Evolutionary conservation across 2,797 vertebrate genomes (phyloP), one percentile per base, ranked within the genome.

Genomic region (Acanthurus lineatus): DNA sequence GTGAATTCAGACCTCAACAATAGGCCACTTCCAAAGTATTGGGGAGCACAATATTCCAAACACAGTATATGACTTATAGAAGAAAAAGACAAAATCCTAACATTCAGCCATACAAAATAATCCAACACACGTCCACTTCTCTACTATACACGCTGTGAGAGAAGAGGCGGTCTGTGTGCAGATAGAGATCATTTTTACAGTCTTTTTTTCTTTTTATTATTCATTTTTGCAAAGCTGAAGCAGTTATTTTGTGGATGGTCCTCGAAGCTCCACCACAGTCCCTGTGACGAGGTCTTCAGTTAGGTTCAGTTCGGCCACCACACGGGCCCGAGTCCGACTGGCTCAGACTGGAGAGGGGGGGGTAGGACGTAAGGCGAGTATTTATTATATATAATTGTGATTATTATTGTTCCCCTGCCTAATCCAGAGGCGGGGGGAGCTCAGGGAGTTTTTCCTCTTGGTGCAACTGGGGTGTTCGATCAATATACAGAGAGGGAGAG

Each of bases 211-310:
- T 32, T 38, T 19, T 52, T 85, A 82, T 82, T 85, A 84, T 86
- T 91, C 32, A 58, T 92, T 93, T 93, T 94, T 94, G 93, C 93
- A 93, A 94, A 95, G 93, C 94, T 93, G 84, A 94, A 95, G 94
- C 92, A 89, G 88, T 94, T 90, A 85, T 92, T 91, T 87, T 14
- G 77, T 82, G 84, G 79, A 93, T 92, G 93, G 88, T 94, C 94
- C 93, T 93, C 82, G 38, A 84, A 90, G 85, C 79, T 85, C 77
- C 76, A 85, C 82, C 80, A 86, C 83, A 66, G 79, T 86, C 88
- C 88, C 86, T 88, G 84, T 77, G 79, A 82, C 82, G 89, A 90
- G 80, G 81, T 88, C 87, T 86, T 86, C 81, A 66, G 76, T 81
- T 65, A 76, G 68, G 81, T 83, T 89, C 62, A 9, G 73, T 88